Base-by-base conservation (phyloP, 2,113 vertebrate species). In the Trochalopteron elliotii region DNA sequence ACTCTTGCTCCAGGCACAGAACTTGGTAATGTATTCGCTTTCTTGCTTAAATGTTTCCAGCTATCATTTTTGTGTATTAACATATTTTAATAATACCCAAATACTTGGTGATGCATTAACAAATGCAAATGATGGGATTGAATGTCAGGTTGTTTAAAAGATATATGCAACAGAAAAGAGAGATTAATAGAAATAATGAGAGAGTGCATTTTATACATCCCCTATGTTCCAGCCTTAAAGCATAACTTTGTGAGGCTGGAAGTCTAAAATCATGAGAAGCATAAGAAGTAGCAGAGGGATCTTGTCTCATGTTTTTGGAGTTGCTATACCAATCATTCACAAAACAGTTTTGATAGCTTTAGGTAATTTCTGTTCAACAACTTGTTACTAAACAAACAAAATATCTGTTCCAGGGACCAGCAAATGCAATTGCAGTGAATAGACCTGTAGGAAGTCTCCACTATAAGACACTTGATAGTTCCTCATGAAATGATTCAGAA, bases 301-400 rank as follows among this genome's bases (percentile, higher is more conserved):
- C 35, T 93, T 50, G 42, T 59, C 90, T 94, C 1, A 6, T 83
- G 37, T 27, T 76, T 74, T 89, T 47, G 35, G 10, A 87, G 31
- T 65, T 95, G 30, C n/a, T 76, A 10, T 65, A 92, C 35, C 45
- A 61, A 25, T 76, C 9, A 6, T 72, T 93, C 67, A 37, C 64
- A 30, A 84, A 95, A 47, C 37, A 70, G 37, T 56, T 78, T 87
- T 87, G 57, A 82, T 56, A 88, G 75, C 55, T 78, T 57, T 68
- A 22, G 76, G 42, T 89, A 68, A 75, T 85, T 96, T 92, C 28
- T 65, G 7, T 65, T 92, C 89, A 83, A 83, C 82, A 91, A 22
- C 18, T 91, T 95, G 14, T 76, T 83, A 55, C 61, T 35, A 81
- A 79, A 40, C 12, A 79, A 86, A 35, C 18, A 75, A 87, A 45